A percentile compares a stretch with the other conserved stretches of the same genome.
phyloP scores from a whole-genome alignment of 37 sponge, comb jelly and placozoan genomes.

The Dysidea cf. avara region DNA sequence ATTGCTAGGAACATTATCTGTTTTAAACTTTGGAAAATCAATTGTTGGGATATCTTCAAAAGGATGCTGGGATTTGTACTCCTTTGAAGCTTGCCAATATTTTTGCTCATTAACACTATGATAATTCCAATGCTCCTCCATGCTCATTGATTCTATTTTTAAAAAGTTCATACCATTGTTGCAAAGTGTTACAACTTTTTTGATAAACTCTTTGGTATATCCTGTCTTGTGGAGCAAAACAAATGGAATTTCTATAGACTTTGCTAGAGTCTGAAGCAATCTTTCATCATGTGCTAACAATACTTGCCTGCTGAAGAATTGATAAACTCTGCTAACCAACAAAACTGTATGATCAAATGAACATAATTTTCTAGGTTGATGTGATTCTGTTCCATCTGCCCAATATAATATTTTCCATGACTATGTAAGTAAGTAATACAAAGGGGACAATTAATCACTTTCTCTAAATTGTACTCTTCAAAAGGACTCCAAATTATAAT shows the following conservation, averaged over 20 bases:
- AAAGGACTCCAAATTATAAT: constrained; percentile 22
- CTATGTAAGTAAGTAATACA: too few relatives aligned
- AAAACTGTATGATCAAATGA: constrained; percentile 4
- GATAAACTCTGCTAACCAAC: constrained; percentile 19
- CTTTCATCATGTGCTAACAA: constrained; percentile 27
- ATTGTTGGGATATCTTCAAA: neutral
- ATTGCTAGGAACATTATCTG: constrained; percentile 1
- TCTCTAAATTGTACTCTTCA: too few relatives aligned
- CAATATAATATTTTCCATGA: too few relatives aligned
- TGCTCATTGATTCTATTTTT: constrained; percentile 21
- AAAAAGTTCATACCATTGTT: constrained; percentile 15
- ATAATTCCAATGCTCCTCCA: neutral
- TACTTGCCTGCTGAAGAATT: constrained; percentile 7
- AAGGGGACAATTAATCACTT: too few relatives aligned
- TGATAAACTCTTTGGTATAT: neutral
- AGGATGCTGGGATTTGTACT: neutral
- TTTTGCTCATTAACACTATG: too few relatives aligned
- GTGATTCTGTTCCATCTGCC: too few relatives aligned
- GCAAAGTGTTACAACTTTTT: neutral
- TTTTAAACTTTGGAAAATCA: too few relatives aligned
- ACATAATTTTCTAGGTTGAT: constrained; percentile 20
- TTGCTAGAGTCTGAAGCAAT: neutral
- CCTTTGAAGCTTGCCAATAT: neutral
- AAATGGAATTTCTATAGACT: constrained; percentile 8
- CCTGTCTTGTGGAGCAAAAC: constrained; percentile 10